These are phyloP conservation scores for Cepphus grylle DNA, from an alignment of 2,113 vertebrate genomes.

Conservation along the genomic window DNA sequence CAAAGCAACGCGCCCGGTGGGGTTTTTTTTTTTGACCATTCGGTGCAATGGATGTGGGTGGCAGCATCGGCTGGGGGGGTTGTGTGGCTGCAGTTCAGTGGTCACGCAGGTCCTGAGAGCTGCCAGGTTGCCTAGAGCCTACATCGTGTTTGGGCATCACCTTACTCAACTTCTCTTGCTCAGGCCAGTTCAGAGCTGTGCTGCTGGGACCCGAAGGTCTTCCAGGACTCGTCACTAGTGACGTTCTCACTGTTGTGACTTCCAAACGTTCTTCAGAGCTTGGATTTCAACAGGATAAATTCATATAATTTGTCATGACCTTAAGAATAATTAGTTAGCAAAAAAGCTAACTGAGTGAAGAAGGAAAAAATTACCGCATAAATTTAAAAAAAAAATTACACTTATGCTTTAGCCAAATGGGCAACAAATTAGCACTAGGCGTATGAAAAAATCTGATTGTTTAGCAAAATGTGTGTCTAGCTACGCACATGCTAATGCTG, in stretches of 20 bases:
- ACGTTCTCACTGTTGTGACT: neutral
- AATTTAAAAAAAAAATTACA: too few relatives aligned
- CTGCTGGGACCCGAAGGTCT: neutral
- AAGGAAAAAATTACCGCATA: neutral
- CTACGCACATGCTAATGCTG: neutral
- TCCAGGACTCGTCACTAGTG: neutral
- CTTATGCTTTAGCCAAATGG: neutral
- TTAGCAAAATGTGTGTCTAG: neutral
- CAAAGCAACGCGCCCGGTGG: neutral
- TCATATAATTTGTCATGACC: neutral
- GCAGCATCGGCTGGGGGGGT: neutral
- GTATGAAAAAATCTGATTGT: neutral
- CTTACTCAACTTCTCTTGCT: neutral
- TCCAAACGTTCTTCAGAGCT: neutral
- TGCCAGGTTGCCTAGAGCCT: neutral
- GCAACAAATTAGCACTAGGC: neutral
- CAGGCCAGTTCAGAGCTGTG: neutral
- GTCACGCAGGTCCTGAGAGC: neutral
- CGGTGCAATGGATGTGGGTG: neutral
- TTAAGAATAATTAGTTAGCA: neutral
- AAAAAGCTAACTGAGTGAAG: neutral
- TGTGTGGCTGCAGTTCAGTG: neutral
- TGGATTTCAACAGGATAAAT: neutral
- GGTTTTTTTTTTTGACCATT: neutral
- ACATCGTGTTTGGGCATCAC: rapidly evolving